Percentiles rank a stretch among this genome's conserved stretches.
These are phyloP conservation scores for Augochlora pura DNA, from an alignment of 1,140 invertebrate species.

Conservation along the genomic window DNA sequence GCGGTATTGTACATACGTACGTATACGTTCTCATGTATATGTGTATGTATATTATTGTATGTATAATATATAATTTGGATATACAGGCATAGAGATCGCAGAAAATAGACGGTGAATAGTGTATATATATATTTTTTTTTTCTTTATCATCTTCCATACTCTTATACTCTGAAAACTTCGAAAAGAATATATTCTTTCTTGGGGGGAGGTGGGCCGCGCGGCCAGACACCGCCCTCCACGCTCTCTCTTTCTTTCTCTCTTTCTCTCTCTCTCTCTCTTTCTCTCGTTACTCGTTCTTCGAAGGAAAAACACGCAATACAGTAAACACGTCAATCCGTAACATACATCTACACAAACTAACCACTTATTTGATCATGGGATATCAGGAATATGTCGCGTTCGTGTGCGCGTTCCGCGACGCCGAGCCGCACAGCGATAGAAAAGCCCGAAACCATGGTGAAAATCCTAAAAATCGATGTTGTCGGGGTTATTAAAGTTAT, in stretches of 20 bases:
- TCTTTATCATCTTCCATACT: conserved; percentile 5
- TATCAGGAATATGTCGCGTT: conserved; percentile 22
- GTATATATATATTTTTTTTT: conserved; percentile 6
- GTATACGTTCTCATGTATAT: conserved; percentile 1
- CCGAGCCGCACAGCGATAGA: no score
- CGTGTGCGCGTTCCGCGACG: not conserved
- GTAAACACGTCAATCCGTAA: conserved; percentile 36
- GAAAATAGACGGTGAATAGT: conserved; percentile 54
- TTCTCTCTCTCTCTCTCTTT: no score
- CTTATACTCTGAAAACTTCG: conserved; percentile 9
- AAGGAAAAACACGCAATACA: conserved; percentile 48
- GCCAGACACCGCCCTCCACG: no score
- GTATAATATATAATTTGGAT: conserved; percentile 49
- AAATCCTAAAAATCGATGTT: no score
- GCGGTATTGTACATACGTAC: conserved; percentile 1
- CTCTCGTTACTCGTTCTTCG: conserved; percentile 19
- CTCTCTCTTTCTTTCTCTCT: no score
- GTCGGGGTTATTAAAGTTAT: no score
- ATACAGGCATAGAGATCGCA: conserved; percentile 60
- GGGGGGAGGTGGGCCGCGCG: no score
- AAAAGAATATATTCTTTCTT: conserved; percentile 22
- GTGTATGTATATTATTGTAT: conserved; percentile 16
- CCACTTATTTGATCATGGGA: conserved; percentile 21
- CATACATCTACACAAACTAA: conserved; percentile 33
- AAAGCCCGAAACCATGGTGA: no score